These are phyloP conservation scores for Catocala nupta DNA, from an alignment of 2,888 invertebrate species.

Conservation along the genomic window DNA sequence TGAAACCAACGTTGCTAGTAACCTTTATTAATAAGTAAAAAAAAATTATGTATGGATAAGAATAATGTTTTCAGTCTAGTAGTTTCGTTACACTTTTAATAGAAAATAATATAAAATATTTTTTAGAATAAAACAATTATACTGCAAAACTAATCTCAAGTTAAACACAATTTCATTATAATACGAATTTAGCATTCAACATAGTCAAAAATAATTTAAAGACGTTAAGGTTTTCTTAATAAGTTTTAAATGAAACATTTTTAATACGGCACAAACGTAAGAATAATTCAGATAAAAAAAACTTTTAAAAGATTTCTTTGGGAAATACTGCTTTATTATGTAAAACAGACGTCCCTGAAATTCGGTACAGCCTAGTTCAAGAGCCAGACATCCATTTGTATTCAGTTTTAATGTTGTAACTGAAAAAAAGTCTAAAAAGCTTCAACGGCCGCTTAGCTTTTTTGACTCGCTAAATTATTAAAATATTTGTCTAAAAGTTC, in stretches of 20 bases:
- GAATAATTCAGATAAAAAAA: conserved; percentile 40
- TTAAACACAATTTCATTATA: neutral
- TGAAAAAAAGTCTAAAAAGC: conserved; percentile 39
- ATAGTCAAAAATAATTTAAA: neutral
- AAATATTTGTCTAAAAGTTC: conserved; percentile 34
- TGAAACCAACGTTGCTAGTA: too few species aligned
- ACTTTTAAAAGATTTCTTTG: conserved; percentile 36
- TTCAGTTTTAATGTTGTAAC: conserved; percentile 53
- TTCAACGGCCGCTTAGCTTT: conserved; percentile 29
- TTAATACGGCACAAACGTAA: conserved; percentile 25
- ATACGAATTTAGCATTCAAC: neutral
- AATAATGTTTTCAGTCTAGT: too few species aligned
- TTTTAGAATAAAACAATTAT: neutral
- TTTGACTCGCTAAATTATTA: conserved; percentile 37
- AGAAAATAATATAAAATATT: neutral
- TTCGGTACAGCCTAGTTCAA: conserved; percentile 47
- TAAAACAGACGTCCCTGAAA: conserved; percentile 45
- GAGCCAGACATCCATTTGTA: conserved; percentile 48
- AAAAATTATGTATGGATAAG: too few species aligned
- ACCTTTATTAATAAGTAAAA: too few species aligned
- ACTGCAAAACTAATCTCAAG: neutral
- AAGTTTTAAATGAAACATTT: conserved; percentile 34
- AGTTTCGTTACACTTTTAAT: neutral
- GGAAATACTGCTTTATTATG: conserved; percentile 53
- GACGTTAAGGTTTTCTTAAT: conserved; percentile 19